Base-by-base conservation (phyloP, 2,113 vertebrate species). In the Hemicordylus capensis region DNA sequence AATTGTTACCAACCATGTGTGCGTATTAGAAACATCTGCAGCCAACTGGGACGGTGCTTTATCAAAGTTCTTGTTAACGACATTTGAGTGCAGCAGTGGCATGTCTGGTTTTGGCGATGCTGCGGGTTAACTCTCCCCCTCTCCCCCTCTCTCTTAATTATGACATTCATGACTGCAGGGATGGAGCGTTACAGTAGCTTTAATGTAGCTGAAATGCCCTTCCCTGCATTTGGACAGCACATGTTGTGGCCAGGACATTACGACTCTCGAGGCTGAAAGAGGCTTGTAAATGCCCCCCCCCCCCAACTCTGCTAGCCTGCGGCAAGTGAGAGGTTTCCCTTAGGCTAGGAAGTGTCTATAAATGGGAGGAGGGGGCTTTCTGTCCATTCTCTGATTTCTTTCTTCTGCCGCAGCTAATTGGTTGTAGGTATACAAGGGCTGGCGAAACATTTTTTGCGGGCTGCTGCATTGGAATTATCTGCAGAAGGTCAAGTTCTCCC, bases 1-100 rank as follows among this genome's bases (percentile, higher is more conserved):
- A 91, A 91, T 94, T 95, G 88, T 88, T 87, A 59, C 70, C 74
- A 94, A 88, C 85, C 88, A 80, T 86, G 51, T 93, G 72, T 86
- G 51, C 92, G 72, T 87, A 95, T 95, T 93, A 73, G 83, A 95
- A 95, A 84, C 95, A 96, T 92, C 76, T 95, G 95, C 77, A 80
- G 78, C 67, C 89, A 91, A 75, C 93, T 0, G 81, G 76, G 67
- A 91, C 83, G 86, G 84, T 88, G 90, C 87, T 89, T 93, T 94
- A 93, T 91, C 93, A 86, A 93, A 88, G 72, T 78, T 46, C 83
- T 77, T 0, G 0, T 72, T 91, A 93, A 96, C 91, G 92, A 85
- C 87, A 86, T 89, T 80, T 93, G 94, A 94, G 89, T 92, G 90
- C 89, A 78, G 1, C 77, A 64, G 81, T 34, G 76, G 89, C 70